Conservation (phyloP, 2,797 vertebrate genomes). For the Scleropages formosus region DNA sequence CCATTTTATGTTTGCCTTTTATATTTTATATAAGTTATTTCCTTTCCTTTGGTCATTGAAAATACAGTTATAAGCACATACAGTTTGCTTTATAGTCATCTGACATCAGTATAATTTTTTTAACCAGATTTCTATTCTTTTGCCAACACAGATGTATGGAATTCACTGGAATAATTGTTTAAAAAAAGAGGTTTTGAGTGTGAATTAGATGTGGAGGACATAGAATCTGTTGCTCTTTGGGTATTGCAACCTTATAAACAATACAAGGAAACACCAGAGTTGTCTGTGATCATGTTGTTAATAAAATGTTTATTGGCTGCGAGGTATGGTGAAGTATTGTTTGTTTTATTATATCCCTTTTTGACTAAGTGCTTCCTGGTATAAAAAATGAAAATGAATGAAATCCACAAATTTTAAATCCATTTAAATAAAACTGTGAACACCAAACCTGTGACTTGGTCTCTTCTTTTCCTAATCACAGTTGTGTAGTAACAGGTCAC, state of each 20-base stretch:
- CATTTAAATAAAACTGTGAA: constrained; percentile 70
- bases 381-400: constrained; percentile 62
- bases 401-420: constrained; percentile 62
- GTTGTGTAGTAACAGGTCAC: no score
- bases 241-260: constrained; percentile 70
- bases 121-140: constrained; percentile 63
- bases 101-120: constrained; percentile 63
- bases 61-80: constrained; percentile 51
- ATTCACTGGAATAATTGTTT: constrained; percentile 57
- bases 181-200: constrained; percentile 55
- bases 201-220: constrained; percentile 64
- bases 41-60: constrained; percentile 72
- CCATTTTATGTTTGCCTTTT: constrained; percentile 76
- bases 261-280: constrained; percentile 76
- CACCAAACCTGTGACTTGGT: constrained; percentile 50
- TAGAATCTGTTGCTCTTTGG: constrained; percentile 69
- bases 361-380: constrained; percentile 70
- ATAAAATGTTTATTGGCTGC: constrained; percentile 94
- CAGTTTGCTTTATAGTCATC: constrained; percentile 71
- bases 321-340: constrained; percentile 68
- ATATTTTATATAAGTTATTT: constrained; percentile 82
- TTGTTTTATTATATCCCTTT: constrained; percentile 67
- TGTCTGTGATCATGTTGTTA: constrained; percentile 92
- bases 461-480: no score
- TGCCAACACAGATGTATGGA: constrained; percentile 71